Conservation (phyloP, 2,888 invertebrate species). For the Leptopilina myrica region DNA sequence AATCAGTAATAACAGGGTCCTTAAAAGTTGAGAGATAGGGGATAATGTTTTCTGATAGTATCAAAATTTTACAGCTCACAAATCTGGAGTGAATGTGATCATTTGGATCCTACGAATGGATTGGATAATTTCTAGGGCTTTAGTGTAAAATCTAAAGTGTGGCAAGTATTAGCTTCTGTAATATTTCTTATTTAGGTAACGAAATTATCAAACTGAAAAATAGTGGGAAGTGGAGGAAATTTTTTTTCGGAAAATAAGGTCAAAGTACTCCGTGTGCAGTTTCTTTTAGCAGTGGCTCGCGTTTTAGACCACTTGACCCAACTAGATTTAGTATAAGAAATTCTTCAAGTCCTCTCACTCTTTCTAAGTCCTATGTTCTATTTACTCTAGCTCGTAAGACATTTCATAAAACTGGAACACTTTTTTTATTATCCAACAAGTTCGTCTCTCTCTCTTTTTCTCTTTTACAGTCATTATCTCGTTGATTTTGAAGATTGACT, state of each 20-base stretch:
- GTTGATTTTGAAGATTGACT: constrained; percentile 35
- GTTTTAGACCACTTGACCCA: constrained; percentile 21
- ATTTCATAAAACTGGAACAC: constrained; percentile 20
- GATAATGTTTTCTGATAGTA: no score
- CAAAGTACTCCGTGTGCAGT: background rate
- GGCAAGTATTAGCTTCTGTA: no score
- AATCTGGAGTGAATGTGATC: no score
- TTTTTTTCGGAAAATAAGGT: background rate
- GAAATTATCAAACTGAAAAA: background rate
- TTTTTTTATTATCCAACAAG: constrained; percentile 19
- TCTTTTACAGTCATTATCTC: background rate
- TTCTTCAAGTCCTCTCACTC: background rate
- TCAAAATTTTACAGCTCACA: no score
- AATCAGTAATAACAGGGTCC: no score
- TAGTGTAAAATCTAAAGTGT: no score
- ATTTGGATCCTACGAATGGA: no score
- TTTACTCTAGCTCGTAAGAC: constrained; percentile 13
- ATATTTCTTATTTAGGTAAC: no score
- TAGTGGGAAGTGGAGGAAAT: background rate
- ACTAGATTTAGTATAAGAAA: constrained; percentile 9
- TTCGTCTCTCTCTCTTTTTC: background rate
- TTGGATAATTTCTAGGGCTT: no score
- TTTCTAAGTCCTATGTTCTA: background rate
- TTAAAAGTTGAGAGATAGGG: no score
- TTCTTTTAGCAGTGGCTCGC: background rate